phyloP scores from a whole-genome alignment of 2,797 vertebrate genomes.

The Simalia tracyae region DNA sequence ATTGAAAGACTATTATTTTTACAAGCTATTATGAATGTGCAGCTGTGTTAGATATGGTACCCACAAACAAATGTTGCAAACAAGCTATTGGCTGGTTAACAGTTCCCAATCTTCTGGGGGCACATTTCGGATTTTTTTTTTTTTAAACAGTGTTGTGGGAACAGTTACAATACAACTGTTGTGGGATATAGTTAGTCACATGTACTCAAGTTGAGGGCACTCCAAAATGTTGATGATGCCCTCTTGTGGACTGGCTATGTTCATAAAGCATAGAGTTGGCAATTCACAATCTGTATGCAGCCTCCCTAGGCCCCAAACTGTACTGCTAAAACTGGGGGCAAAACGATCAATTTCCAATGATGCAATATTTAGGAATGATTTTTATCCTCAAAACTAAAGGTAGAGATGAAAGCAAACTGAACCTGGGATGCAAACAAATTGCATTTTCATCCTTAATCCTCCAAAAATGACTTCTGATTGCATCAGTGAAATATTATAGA shows the following conservation, averaged over 20 bases:
- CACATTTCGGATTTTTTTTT: neutral
- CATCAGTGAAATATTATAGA: neutral
- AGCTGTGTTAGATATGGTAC: neutral
- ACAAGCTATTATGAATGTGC: neutral
- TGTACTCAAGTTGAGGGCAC: neutral
- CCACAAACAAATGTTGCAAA: neutral
- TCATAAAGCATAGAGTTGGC: neutral
- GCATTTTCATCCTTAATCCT: neutral
- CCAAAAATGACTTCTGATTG: neutral
- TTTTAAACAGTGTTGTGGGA: neutral
- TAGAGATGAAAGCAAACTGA: neutral
- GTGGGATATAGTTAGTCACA: neutral
- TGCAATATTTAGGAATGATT: neutral
- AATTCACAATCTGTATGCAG: neutral
- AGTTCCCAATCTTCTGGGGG: neutral
- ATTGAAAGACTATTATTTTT: neutral
- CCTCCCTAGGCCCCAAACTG: neutral
- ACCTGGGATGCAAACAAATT: neutral
- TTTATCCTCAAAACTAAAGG: neutral
- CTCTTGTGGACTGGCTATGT: neutral
- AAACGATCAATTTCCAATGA: neutral
- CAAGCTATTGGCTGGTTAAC: neutral
- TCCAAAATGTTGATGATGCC: neutral
- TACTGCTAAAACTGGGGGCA: neutral
- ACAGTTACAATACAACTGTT: neutral